Conservation (phyloP, 1,140 invertebrate genomes). For the Neodiprion lecontei region DNA sequence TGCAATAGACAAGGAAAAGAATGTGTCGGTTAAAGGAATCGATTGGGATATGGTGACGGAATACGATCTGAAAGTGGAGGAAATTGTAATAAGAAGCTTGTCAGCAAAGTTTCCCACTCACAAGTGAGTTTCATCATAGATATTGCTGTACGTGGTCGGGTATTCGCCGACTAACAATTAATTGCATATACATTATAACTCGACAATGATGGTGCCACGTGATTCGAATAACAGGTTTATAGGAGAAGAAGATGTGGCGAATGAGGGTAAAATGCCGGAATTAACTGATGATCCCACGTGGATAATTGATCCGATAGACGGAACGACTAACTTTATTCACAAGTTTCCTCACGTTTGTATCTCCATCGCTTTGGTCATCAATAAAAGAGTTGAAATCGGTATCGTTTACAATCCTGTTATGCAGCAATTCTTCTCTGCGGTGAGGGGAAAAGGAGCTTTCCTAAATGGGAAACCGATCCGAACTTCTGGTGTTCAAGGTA, state of each 20-base stretch:
- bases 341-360: conserved; percentile 71
- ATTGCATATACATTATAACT: conserved; percentile 5
- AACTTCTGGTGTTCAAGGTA: conserved; percentile 44
- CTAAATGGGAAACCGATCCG: conserved; percentile 72
- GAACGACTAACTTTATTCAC: conserved; percentile 79
- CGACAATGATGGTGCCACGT: conserved; percentile 64
- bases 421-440: conserved; percentile 78
- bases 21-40: conserved; percentile 55
- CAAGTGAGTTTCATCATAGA: conserved; percentile 63
- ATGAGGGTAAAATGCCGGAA: conserved; percentile 62
- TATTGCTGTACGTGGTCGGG: too few relatives aligned
- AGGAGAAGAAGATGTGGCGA: conserved; percentile 81
- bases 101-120: conserved; percentile 74
- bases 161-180: conserved; percentile 67
- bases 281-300: conserved; percentile 85
- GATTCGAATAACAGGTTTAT: conserved; percentile 71
- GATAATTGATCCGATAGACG: conserved; percentile 87
- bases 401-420: conserved; percentile 82
- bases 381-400: conserved; percentile 72
- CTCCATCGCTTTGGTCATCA: conserved; percentile 71
- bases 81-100: conserved; percentile 72
- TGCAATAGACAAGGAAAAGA: conserved; percentile 44
- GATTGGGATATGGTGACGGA: conserved; percentile 83
- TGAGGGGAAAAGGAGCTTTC: conserved; percentile 76
- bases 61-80: conserved; percentile 81